Evolutionary conservation across 2,113 vertebrate genomes (phyloP), one percentile per base, ranked within the genome.

Genomic region (Pao palembangensis): DNA sequence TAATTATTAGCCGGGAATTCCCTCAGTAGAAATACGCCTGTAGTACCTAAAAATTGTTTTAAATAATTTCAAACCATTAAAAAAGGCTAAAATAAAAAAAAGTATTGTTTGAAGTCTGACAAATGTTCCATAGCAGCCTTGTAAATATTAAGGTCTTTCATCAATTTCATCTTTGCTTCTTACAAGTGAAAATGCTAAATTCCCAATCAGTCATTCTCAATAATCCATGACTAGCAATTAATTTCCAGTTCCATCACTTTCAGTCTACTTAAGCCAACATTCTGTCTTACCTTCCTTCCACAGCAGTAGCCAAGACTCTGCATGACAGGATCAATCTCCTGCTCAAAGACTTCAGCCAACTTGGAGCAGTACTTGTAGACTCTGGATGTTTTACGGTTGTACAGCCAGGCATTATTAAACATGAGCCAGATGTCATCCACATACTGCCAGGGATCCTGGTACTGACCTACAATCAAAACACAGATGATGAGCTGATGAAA

Each of bases 381-480:
- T 16, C 96, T 87, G 1, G 97, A 99, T 8, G 97, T 98, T 85
- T 99, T 99, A 64, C 96, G 94, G 76, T 99, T 99, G 88, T 99
- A 99, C n/a, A 98, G 90, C 97, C 97, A 99, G 59, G 97, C 97
- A 18, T 99, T 99, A 90, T 98, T 99, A 88, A 99, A 99, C 97
- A 99, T 99, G 47, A 98, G 92, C 95, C 96, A 99, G 88, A 99
- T 96, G 80, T 99, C 97, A 49, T 99, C 97, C 70, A 99, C 96
- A 16, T 99, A 99, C 73, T 99, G 97, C 97, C 97, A 99, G 0
- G 97, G 97, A 7, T 99, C 97, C 86, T 98, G 96, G 80, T 96
- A 99, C 75, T 99, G 97, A 61, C 97, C 87, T 89, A 31, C 38
- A 61, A 64, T 1, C 61, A 57, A 25, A 75, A 56, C 1, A 53